Conservation (phyloP, 1,140 invertebrate species). For the Trialeurodes vaporariorum region DNA sequence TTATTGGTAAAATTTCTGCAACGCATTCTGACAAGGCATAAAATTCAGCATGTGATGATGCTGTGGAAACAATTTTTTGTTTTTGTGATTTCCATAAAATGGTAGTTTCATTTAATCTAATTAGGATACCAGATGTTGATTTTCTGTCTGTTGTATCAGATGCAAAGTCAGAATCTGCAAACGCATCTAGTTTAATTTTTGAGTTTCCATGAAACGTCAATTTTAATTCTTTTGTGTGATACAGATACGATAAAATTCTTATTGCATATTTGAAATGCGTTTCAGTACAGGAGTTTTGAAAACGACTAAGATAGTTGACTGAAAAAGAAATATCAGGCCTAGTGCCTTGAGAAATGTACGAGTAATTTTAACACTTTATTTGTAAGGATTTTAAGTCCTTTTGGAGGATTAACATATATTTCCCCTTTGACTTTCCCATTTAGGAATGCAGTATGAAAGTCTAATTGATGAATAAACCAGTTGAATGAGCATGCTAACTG, state of each 20-base stretch:
- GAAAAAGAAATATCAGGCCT: slow-evolving; percentile 2
- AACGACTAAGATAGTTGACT: slow-evolving; percentile 1
- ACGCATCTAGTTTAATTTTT: slow-evolving; percentile 2
- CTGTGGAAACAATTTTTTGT: slow-evolving; percentile 28
- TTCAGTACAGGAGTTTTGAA: background rate
- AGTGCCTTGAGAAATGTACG: too few relatives aligned
- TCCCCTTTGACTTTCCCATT: too few relatives aligned
- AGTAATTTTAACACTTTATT: too few relatives aligned
- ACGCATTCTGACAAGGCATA: slow-evolving; percentile 14
- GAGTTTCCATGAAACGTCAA: background rate
- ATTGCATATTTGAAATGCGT: background rate
- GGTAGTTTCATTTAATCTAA: slow-evolving; percentile 24
- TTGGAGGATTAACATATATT: too few relatives aligned
- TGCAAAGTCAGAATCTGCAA: slow-evolving; percentile 33
- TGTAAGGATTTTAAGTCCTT: too few relatives aligned
- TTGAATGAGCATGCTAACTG: too few relatives aligned
- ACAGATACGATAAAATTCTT: background rate
- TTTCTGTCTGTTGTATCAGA: slow-evolving; percentile 32
- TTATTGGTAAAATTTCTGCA: slow-evolving; percentile 12
- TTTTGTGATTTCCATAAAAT: slow-evolving; percentile 32
- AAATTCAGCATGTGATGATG: slow-evolving; percentile 14
- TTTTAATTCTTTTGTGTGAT: background rate
- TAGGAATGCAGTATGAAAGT: too few relatives aligned
- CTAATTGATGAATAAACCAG: too few relatives aligned
- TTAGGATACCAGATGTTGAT: slow-evolving; percentile 30